Conservation (phyloP, 2,888 invertebrate species). For the Napeogenes inachia region DNA sequence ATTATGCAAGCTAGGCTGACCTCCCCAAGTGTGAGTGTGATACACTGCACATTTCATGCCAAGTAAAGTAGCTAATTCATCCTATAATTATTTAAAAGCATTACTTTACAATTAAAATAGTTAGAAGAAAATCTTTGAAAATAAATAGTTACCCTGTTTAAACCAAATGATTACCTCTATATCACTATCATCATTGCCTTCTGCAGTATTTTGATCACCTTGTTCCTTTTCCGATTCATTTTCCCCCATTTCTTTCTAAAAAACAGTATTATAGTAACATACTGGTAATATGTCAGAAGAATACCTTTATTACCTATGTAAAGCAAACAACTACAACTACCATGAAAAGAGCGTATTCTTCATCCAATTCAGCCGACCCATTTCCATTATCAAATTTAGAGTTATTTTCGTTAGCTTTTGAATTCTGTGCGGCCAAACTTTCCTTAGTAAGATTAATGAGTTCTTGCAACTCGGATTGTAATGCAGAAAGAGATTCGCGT, state of each 20-base stretch:
- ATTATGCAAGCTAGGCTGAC: conserved; percentile 86
- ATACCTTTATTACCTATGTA: too few relatives aligned
- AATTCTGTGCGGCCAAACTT: conserved; percentile 59
- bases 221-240: conserved; percentile 62
- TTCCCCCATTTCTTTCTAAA: conserved; percentile 75
- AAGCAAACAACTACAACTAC: conserved; percentile 47
- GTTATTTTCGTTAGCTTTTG: conserved; percentile 27
- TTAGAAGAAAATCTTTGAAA: background rate
- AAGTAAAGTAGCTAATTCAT: conserved; percentile 81
- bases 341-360: conserved; percentile 84
- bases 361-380: conserved; percentile 50
- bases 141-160: conserved; percentile 1
- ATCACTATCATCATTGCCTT: conserved; percentile 63
- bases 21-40: conserved; percentile 87
- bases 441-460: conserved; percentile 83
- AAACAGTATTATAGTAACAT: conserved; percentile 27
- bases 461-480: conserved; percentile 81
- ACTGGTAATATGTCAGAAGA: too few relatives aligned
- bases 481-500: conserved; percentile 75
- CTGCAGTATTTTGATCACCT: conserved; percentile 39
- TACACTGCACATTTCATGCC: conserved; percentile 94
- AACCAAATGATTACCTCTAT: conserved; percentile 56
- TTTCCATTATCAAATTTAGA: conserved; percentile 26
- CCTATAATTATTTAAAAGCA: conserved; percentile 56
- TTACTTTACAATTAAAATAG: conserved; percentile 6